These are phyloP conservation scores for Nixonia krombeini DNA, from an alignment of 1,140 invertebrate genomes.

Conservation along the genomic window DNA sequence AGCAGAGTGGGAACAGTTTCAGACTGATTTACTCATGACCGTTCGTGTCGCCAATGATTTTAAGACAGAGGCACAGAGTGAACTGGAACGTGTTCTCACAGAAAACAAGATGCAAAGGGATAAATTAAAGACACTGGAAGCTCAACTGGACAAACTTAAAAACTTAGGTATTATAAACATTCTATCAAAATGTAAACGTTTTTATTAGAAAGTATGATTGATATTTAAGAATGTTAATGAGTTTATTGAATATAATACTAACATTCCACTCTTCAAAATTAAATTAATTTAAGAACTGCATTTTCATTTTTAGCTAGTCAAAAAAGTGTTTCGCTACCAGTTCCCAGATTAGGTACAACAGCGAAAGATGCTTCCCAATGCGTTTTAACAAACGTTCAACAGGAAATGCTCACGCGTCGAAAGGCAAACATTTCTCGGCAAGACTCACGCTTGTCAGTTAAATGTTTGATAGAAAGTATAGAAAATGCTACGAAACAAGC, in stretches of 20 bases:
- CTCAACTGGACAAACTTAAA: conserved; percentile 82
- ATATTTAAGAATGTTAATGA: too few relatives aligned
- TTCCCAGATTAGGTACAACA: conserved; percentile 53
- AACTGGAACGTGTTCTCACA: conserved; percentile 84
- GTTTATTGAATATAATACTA: too few relatives aligned
- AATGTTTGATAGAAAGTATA: conserved; percentile 90
- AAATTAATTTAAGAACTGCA: conserved; percentile 9
- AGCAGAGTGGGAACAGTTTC: conserved; percentile 94
- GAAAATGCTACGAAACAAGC: conserved; percentile 90
- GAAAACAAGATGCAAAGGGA: conserved; percentile 89
- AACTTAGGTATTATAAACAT: conserved; percentile 80
- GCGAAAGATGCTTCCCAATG: conserved; percentile 71
- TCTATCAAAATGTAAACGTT: conserved; percentile 10
- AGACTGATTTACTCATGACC: conserved; percentile 91
- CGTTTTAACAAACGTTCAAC: conserved; percentile 72
- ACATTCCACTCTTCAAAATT: conserved; percentile 5
- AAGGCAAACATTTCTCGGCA: conserved; percentile 77
- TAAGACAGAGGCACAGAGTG: conserved; percentile 88
- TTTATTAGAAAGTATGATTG: neutral
- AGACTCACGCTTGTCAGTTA: conserved; percentile 87
- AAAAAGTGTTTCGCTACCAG: conserved; percentile 54
- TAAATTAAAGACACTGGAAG: conserved; percentile 80
- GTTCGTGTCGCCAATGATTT: conserved; percentile 96
- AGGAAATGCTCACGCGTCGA: conserved; percentile 74
- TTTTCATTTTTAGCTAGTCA: conserved; percentile 58